Percentiles rank a stretch among this genome's conserved stretches.
Conservation (phyloP, 2,888 invertebrate genomes). For the Oscheius sp. region DNA sequence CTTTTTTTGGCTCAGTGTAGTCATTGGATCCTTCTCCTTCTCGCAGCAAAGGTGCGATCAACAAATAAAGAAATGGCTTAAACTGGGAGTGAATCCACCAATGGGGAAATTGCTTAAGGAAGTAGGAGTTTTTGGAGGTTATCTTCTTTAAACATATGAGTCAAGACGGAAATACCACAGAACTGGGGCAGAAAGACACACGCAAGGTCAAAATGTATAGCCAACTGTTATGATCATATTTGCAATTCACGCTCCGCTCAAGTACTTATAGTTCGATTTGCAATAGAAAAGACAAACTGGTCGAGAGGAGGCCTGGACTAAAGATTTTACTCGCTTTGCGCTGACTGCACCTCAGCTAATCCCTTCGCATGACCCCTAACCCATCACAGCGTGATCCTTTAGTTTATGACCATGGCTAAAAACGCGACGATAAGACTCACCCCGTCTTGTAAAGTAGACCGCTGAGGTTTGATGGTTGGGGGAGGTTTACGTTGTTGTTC, state of each 20-base stretch:
- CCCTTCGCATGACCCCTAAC: constrained; percentile 1
- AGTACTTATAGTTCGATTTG: too few relatives aligned
- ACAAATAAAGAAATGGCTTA: constrained; percentile 11
- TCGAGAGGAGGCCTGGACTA: too few relatives aligned
- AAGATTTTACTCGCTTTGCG: too few relatives aligned
- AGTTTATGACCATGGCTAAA: constrained; percentile 3
- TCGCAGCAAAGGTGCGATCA: constrained; percentile 13
- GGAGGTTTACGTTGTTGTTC: not conserved
- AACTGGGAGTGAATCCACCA: not conserved
- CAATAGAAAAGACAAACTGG: too few relatives aligned
- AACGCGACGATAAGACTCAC: not conserved
- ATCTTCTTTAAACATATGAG: constrained; percentile 10
- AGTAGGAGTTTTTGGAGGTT: not conserved
- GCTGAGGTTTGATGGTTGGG: not conserved
- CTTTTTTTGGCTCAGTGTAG: too few relatives aligned
- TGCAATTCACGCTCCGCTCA: too few relatives aligned
- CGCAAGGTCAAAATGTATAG: too few relatives aligned
- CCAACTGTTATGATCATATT: too few relatives aligned
- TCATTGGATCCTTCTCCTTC: too few relatives aligned
- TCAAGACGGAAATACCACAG: not conserved
- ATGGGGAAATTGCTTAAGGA: not conserved
- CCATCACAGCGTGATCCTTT: constrained; percentile 2
- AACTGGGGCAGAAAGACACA: too few relatives aligned
- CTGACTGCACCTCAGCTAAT: not conserved
- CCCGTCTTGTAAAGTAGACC: not conserved